phyloP scores from a whole-genome alignment of 2,888 invertebrate genomes.

The Galerucella calmariensis region DNA sequence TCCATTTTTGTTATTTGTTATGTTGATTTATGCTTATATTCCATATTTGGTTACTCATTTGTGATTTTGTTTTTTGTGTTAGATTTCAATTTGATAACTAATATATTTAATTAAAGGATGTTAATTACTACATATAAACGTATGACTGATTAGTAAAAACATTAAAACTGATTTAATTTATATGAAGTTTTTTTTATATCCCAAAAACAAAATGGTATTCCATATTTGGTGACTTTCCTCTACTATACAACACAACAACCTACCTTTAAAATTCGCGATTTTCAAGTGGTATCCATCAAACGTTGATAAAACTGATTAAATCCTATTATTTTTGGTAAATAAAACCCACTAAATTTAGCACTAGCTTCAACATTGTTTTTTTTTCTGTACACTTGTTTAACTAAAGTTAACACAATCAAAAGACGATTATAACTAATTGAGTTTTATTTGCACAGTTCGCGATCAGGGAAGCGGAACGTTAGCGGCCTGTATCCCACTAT shows the following conservation, averaged over 20 bases:
- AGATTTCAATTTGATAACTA: too few relatives aligned
- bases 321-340: neutral
- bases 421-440: conserved; percentile 11
- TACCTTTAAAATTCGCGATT: neutral
- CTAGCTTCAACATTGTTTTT: neutral
- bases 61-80: too few relatives aligned
- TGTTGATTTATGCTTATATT: too few relatives aligned
- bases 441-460: conserved; percentile 2
- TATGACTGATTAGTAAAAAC: too few relatives aligned
- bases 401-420: conserved; percentile 1
- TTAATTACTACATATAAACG: too few relatives aligned
- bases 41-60: too few relatives aligned
- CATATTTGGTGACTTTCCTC: too few relatives aligned
- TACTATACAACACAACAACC: neutral
- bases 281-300: neutral
- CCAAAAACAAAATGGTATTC: too few relatives aligned
- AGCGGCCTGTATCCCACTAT: neutral
- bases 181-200: too few relatives aligned
- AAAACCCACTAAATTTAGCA: neutral
- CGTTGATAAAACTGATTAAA: neutral
- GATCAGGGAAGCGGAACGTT: conserved; percentile 12
- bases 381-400: neutral
- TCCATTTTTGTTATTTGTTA: too few relatives aligned
- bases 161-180: too few relatives aligned
- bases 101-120: too few relatives aligned